Conservation (phyloP, 2,888 invertebrate genomes). For the Melanotus villosus region DNA sequence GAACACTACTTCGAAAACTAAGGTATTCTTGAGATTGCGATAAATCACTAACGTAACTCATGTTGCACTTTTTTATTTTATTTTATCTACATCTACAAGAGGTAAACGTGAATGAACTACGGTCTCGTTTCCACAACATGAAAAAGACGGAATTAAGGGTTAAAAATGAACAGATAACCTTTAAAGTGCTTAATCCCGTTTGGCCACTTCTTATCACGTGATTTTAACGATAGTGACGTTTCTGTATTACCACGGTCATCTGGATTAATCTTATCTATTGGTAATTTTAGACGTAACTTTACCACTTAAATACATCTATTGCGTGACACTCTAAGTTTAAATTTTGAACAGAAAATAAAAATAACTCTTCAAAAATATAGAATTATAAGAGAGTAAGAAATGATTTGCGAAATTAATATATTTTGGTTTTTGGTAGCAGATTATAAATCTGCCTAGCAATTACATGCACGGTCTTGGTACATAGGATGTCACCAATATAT, state of each 20-base stretch:
- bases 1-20: constrained; percentile 84
- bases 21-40: constrained; percentile 84
- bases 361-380: too few relatives aligned
- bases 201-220: constrained; percentile 18
- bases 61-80: constrained; percentile 56
- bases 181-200: constrained; percentile 8
- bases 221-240: constrained; percentile 5
- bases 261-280: too few relatives aligned
- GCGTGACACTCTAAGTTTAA: too few relatives aligned
- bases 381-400: too few relatives aligned
- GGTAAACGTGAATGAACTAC: not conserved
- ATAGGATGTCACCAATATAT: too few relatives aligned
- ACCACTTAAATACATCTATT: too few relatives aligned
- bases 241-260: not conserved
- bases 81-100: not conserved
- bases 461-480: too few relatives aligned
- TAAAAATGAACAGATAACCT: constrained; percentile 32
- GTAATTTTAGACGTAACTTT: too few relatives aligned
- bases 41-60: constrained; percentile 80
- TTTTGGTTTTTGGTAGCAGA: too few relatives aligned
- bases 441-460: too few relatives aligned
- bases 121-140: constrained; percentile 5
- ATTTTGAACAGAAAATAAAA: too few relatives aligned
- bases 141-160: constrained; percentile 10
- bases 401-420: too few relatives aligned